Evolutionary conservation across 2,113 vertebrate genomes (phyloP).

Genomic region (Phyllostomus hastatus): DNA sequence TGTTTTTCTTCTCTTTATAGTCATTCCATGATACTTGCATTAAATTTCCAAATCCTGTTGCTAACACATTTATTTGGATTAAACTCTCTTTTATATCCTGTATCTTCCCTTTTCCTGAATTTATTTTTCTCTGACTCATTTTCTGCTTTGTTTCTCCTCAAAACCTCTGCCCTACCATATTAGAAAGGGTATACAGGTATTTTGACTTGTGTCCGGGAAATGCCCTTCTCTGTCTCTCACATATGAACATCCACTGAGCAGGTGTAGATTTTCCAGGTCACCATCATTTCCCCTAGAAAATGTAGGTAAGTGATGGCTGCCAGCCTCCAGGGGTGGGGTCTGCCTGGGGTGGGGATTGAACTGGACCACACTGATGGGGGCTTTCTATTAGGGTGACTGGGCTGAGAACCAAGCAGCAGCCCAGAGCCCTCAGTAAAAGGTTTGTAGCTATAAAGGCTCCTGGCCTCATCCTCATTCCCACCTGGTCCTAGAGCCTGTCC

Average conservation of each 20-base stretch:
- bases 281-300: not conserved
- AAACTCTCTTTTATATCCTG: not conserved
- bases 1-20: not conserved
- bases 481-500: not conserved
- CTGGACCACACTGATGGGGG: not conserved
- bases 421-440: not conserved
- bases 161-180: not conserved
- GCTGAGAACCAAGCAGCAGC: not conserved
- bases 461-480: not conserved
- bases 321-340: not conserved
- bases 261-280: not conserved
- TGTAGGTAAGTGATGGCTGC: not conserved
- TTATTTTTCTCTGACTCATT: constrained; percentile 5
- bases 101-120: not conserved
- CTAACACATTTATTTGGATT: not conserved
- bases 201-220: not conserved
- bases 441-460: not conserved
- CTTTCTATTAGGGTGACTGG: not conserved
- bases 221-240: not conserved
- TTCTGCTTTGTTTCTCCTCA: not conserved
- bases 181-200: not conserved
- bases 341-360: not conserved
- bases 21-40: not conserved
- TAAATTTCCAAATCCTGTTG: not conserved
- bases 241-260: not conserved